Evolutionary conservation across 2,888 invertebrate genomes (phyloP).

Genomic region (Mesodorylaimus sp.): DNA sequence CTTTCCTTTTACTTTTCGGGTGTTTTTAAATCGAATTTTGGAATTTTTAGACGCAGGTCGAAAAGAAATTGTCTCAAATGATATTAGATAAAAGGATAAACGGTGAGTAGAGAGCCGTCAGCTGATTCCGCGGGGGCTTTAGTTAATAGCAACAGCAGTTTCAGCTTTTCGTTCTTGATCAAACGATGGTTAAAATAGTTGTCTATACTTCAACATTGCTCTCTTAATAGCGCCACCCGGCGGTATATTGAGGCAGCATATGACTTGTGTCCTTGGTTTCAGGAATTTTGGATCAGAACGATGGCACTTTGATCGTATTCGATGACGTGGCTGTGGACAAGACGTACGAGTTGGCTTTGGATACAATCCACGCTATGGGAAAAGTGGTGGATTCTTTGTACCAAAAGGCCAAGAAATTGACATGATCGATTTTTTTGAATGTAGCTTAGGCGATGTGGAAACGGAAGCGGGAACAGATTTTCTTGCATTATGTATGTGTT

Average conservation of each 20-base stretch:
- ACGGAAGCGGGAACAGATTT: too few species aligned
- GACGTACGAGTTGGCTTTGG: constrained; percentile 88
- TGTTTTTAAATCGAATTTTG: constrained; percentile 1
- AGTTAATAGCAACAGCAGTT: neutral
- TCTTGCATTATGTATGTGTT: too few species aligned
- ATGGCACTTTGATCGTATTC: constrained; percentile 89
- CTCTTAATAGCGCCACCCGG: too few species aligned
- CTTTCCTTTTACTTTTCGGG: neutral
- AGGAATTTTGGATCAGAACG: constrained; percentile 93
- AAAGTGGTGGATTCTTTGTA: constrained; percentile 98
- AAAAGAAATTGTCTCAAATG: constrained; percentile 98
- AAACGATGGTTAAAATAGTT: too few species aligned
- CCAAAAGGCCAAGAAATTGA: constrained; percentile 94
- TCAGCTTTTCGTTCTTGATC: too few species aligned
- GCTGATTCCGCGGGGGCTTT: neutral
- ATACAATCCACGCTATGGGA: constrained; percentile 95
- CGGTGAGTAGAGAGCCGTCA: constrained; percentile 23
- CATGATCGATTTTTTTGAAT: too few species aligned
- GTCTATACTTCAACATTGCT: too few species aligned
- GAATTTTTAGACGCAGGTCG: constrained; percentile 56
- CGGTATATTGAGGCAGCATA: too few species aligned
- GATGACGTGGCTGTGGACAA: constrained; percentile 83
- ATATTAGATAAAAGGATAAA: constrained; percentile 87
- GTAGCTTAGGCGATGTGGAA: too few species aligned
- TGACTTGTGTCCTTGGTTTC: too few species aligned